Conservation (phyloP, 2,888 invertebrate genomes). For the Galerucella pusilla region DNA sequence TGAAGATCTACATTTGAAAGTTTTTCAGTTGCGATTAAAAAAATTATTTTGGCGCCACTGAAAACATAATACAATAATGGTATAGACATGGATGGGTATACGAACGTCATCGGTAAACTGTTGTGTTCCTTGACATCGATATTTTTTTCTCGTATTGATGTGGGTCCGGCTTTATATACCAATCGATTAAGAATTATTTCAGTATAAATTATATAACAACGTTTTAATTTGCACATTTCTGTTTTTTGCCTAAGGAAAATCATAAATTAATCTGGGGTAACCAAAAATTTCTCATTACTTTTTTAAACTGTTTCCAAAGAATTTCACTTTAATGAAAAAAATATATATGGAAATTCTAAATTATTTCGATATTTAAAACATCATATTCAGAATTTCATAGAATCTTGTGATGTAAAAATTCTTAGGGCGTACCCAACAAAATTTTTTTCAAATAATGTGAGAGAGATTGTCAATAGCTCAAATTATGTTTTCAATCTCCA, state of each 20-base stretch:
- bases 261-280: slow-evolving; percentile 5
- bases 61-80: slow-evolving; percentile 5
- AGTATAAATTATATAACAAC: slow-evolving; percentile 5
- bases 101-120: slow-evolving; percentile 42
- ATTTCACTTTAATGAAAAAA: too few species aligned
- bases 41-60: neutral
- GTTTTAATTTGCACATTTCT: slow-evolving; percentile 6
- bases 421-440: too few species aligned
- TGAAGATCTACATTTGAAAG: neutral
- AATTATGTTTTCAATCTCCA: too few species aligned
- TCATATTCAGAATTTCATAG: too few species aligned
- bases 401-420: too few species aligned
- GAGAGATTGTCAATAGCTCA: too few species aligned
- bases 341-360: too few species aligned
- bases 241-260: slow-evolving; percentile 9
- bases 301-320: too few species aligned
- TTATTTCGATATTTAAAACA: too few species aligned
- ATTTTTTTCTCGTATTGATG: slow-evolving; percentile 48
- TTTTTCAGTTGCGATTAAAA: neutral
- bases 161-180: slow-evolving; percentile 44
- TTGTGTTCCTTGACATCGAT: slow-evolving; percentile 53
- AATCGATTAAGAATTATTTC: slow-evolving; percentile 25
- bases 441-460: too few species aligned
- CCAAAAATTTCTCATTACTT: neutral
- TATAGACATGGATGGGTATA: slow-evolving; percentile 44